phyloP scores from a whole-genome alignment of 1,140 invertebrate genomes.

The Pectinophora gossypiella region DNA sequence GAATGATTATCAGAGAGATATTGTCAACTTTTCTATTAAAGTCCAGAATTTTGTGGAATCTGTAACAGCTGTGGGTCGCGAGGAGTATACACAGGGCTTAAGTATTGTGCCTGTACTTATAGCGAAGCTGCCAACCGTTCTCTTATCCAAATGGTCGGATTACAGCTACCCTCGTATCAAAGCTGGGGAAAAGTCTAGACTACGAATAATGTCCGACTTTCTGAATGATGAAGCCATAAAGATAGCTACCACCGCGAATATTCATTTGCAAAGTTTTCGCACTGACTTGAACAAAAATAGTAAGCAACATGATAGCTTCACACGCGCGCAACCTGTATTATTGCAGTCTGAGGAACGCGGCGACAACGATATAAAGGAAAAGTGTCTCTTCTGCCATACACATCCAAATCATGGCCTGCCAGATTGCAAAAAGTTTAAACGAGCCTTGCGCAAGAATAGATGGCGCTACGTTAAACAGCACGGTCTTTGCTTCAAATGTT shows the following conservation, averaged over 20 bases:
- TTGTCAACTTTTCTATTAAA: slow-evolving; percentile 14
- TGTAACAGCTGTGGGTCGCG: no score
- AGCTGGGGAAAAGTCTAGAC: not conserved
- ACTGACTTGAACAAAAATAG: not conserved
- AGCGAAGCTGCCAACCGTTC: no score
- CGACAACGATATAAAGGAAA: not conserved
- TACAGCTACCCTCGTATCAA: no score
- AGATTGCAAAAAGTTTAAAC: slow-evolving; percentile 4
- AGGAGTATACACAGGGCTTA: no score
- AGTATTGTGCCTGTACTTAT: no score
- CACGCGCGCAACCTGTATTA: slow-evolving; percentile 7
- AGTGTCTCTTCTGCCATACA: slow-evolving; percentile 10
- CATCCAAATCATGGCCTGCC: not conserved
- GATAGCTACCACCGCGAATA: not conserved
- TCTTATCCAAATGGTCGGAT: no score
- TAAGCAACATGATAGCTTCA: not conserved
- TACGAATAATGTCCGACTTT: slow-evolving; percentile 7
- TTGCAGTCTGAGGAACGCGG: not conserved
- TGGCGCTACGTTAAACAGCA: slow-evolving; percentile 9
- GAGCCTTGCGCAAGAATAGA: slow-evolving; percentile 6
- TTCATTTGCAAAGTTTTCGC: not conserved
- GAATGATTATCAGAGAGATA: slow-evolving; percentile 14
- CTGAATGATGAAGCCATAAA: slow-evolving; percentile 5
- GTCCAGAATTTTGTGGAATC: no score
- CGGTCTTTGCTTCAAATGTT: slow-evolving; percentile 12